Percentiles rank a stretch among this genome's conserved stretches.
phyloP scores from a whole-genome alignment of 2,113 vertebrate genomes.

The Tylochromis polylepis region DNA sequence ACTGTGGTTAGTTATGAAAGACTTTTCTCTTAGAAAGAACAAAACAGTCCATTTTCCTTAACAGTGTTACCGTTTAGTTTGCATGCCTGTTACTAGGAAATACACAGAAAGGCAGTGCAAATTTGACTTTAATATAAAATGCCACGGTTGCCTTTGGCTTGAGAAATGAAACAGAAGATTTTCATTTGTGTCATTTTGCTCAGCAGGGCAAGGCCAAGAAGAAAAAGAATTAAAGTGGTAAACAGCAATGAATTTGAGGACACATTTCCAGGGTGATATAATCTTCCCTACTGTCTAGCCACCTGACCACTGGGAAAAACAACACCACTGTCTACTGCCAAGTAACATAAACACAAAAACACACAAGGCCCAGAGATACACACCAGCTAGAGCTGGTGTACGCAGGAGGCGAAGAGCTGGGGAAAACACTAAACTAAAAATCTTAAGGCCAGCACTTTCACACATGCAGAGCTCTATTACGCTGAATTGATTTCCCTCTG shows the following conservation, averaged over 20 bases:
- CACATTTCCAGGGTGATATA: constrained; percentile 49
- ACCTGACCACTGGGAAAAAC: constrained; percentile 53
- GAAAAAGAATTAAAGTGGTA: not conserved
- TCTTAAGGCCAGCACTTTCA: constrained; percentile 24
- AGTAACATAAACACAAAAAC: constrained; percentile 30
- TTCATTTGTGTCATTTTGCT: not conserved
- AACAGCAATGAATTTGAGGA: constrained; percentile 15
- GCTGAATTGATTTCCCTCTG: constrained; percentile 58
- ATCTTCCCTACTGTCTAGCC: constrained; percentile 52
- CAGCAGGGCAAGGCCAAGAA: not conserved
- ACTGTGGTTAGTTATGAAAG: not conserved
- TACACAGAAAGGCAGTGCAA: not conserved
- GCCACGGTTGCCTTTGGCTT: not conserved
- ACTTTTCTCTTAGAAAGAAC: not conserved
- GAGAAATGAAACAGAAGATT: not conserved
- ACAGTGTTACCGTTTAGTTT: not conserved
- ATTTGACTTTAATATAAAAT: not conserved
- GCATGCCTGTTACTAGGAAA: not conserved
- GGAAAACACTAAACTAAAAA: constrained; percentile 30
- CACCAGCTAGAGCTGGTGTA: not conserved
- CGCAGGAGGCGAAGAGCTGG: not conserved
- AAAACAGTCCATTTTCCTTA: not conserved
- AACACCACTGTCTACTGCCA: constrained; percentile 48
- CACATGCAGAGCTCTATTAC: constrained; percentile 40
- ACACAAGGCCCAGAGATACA: not conserved